A percentile compares a stretch with the other conserved stretches of the same genome.
Evolutionary conservation across 2,797 vertebrate species (phyloP).

Genomic region (Kryptopterus vitreolus): DNA sequence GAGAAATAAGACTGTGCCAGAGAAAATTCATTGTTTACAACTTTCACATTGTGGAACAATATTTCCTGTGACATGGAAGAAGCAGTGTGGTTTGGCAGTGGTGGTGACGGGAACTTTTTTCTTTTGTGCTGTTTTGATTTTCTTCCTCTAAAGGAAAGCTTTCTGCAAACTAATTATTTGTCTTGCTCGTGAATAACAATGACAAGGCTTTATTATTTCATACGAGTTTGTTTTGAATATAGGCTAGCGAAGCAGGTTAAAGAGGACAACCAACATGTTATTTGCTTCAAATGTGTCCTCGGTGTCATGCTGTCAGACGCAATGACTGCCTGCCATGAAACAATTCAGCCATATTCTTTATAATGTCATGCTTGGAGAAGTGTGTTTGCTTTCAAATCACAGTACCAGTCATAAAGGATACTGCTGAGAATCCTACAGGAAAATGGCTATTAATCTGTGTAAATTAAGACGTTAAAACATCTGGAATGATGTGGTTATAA

Average conservation of each 20-base stretch:
- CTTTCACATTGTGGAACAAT: slow-evolving; percentile 68
- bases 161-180: slow-evolving; percentile 75
- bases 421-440: too few species aligned
- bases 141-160: slow-evolving; percentile 60
- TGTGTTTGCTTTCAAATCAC: slow-evolving; percentile 15
- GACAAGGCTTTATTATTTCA: slow-evolving; percentile 73
- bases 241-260: slow-evolving; percentile 71
- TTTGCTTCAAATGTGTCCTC: slow-evolving; percentile 48
- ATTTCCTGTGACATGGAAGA: slow-evolving; percentile 73
- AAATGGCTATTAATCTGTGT: not conserved
- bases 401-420: not conserved
- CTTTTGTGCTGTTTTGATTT: slow-evolving; percentile 41
- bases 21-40: slow-evolving; percentile 80
- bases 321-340: slow-evolving; percentile 7
- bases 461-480: not conserved
- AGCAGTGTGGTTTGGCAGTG: not conserved
- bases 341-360: not conserved
- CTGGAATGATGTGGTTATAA: not conserved
- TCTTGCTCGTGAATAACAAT: slow-evolving; percentile 71
- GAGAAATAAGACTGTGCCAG: not conserved
- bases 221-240: slow-evolving; percentile 66
- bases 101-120: not conserved
- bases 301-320: slow-evolving; percentile 18
- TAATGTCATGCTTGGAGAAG: slow-evolving; percentile 9
- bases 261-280: slow-evolving; percentile 58